These are phyloP conservation scores for Pseudomyrmex concolor DNA, from an alignment of 1,140 invertebrate genomes.

Conservation along the genomic window DNA sequence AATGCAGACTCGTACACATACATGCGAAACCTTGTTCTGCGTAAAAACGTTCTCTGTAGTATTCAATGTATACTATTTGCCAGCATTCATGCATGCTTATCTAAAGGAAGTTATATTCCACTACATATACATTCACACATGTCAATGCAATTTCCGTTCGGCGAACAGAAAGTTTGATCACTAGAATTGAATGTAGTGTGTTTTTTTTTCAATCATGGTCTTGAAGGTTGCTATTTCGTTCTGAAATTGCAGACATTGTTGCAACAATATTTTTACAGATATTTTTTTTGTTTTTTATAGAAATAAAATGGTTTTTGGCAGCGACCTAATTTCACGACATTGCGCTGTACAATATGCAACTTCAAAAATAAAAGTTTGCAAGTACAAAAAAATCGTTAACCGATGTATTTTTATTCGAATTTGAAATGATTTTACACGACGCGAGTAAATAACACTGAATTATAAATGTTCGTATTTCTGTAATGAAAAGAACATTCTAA, in stretches of 20 bases:
- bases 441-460: background rate
- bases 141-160: constrained; percentile 59
- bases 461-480: constrained; percentile 11
- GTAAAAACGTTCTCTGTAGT: constrained; percentile 31
- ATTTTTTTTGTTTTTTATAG: constrained; percentile 46
- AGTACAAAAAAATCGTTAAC: constrained; percentile 25
- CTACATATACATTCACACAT: constrained; percentile 50
- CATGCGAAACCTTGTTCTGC: constrained; percentile 27
- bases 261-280: constrained; percentile 43
- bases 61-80: constrained; percentile 42
- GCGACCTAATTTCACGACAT: constrained; percentile 33
- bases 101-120: constrained; percentile 59
- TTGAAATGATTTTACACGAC: background rate
- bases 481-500: background rate
- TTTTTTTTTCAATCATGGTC: constrained; percentile 59
- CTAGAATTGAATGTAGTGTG: constrained; percentile 50
- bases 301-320: constrained; percentile 13
- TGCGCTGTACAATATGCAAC: background rate
- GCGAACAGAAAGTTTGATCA: constrained; percentile 58
- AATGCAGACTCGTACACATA: constrained; percentile 36
- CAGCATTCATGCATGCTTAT: constrained; percentile 60
- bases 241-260: constrained; percentile 57
- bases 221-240: constrained; percentile 51
- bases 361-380: no score
- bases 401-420: background rate